phyloP scores from a whole-genome alignment of 2,113 vertebrate species.

The Anarhynchus alexandrinus region DNA sequence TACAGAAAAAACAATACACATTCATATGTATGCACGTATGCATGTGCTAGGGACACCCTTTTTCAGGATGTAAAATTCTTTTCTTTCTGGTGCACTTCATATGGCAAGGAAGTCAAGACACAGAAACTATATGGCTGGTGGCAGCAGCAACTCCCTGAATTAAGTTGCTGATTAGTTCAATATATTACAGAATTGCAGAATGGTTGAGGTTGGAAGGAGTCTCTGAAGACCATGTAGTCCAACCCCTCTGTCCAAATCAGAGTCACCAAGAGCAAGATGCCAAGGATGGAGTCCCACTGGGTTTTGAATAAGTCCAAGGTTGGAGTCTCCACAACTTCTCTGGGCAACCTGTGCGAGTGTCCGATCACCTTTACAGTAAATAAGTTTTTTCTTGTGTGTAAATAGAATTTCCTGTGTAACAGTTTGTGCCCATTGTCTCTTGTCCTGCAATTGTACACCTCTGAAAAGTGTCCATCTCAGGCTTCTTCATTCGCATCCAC shows the following conservation, averaged over 20 bases:
- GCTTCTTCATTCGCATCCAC: not conserved
- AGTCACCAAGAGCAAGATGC: not conserved
- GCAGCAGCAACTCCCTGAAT: not conserved
- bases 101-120: not conserved
- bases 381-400: not conserved
- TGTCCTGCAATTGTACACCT: not conserved
- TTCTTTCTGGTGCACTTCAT: not conserved
- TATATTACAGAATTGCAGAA: not conserved
- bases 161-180: not conserved
- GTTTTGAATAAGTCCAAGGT: not conserved
- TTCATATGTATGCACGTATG: not conserved
- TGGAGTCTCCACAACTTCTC: not conserved
- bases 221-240: not conserved
- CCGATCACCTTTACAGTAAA: not conserved
- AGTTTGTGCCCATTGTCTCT: not conserved
- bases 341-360: not conserved
- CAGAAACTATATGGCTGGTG: not conserved
- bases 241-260: not conserved
- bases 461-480: not conserved
- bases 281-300: not conserved
- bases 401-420: not conserved
- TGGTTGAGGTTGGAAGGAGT: not conserved
- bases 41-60: not conserved
- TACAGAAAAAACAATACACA: accelerated
- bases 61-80: not conserved